Conservation (phyloP, 2,797 vertebrate species). For the Pipistrellus pygmaeus region DNA sequence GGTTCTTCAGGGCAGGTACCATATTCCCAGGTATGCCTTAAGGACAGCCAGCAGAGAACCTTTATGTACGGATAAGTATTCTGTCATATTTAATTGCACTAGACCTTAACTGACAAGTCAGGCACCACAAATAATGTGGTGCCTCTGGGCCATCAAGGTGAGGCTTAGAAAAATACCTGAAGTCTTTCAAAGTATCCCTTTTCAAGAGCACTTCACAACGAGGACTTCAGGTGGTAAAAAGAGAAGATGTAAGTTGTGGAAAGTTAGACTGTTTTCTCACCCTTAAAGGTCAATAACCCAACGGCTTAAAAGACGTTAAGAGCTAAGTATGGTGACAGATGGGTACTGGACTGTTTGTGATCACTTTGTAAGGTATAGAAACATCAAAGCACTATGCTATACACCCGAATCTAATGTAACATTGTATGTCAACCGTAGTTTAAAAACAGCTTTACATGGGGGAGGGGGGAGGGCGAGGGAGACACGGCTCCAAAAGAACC, state of each 20-base stretch:
- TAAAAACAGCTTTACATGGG: background rate
- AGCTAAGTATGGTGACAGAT: background rate
- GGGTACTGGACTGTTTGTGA: background rate
- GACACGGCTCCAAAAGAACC: background rate
- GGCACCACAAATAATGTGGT: background rate
- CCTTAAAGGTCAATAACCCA: constrained; percentile 36
- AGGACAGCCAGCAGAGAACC: background rate
- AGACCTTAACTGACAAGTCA: constrained; percentile 39
- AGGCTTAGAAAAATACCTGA: constrained; percentile 48
- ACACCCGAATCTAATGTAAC: background rate
- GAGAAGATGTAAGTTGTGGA: background rate
- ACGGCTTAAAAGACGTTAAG: background rate
- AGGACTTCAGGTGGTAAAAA: background rate
- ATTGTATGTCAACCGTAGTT: background rate
- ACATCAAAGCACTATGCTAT: background rate
- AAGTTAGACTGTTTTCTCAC: constrained; percentile 7
- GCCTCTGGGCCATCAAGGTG: background rate
- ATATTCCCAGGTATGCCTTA: background rate
- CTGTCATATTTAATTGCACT: background rate
- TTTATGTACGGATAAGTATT: background rate
- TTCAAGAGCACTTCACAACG: constrained; percentile 2
- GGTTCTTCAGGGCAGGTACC: background rate
- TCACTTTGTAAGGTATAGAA: background rate
- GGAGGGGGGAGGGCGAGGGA: background rate
- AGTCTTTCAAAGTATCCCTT: constrained; percentile 25